Percentiles rank a stretch among this genome's conserved stretches.
Conservation (phyloP, 2,888 invertebrate genomes). For the Folsomia manolachei region DNA sequence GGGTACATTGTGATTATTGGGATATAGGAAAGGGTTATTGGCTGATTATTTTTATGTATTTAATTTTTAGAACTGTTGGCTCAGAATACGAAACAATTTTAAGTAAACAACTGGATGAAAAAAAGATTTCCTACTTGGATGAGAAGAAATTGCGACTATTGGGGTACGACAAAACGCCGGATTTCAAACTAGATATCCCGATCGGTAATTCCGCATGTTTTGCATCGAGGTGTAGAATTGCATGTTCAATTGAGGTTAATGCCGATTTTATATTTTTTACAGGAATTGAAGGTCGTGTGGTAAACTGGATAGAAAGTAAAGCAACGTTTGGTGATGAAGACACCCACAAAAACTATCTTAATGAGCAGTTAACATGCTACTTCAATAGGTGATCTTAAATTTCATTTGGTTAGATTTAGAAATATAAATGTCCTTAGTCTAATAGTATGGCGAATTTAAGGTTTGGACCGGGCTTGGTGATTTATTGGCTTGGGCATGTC, state of each 20-base stretch:
- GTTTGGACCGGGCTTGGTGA: constrained; percentile 89
- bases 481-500: constrained; percentile 91
- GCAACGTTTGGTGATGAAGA: constrained; percentile 87
- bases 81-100: constrained; percentile 80
- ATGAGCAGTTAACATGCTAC: constrained; percentile 82
- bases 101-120: constrained; percentile 62
- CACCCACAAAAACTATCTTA: constrained; percentile 74
- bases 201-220: constrained; percentile 57
- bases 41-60: constrained; percentile 1
- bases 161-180: constrained; percentile 94
- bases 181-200: constrained; percentile 84
- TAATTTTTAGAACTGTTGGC: constrained; percentile 66
- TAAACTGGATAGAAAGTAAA: constrained; percentile 96
- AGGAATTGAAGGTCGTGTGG: constrained; percentile 57
- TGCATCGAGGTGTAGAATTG: too few relatives aligned
- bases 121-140: constrained; percentile 65
- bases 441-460: constrained; percentile 55
- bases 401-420: background rate
- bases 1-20: too few relatives aligned
- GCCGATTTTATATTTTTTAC: background rate
- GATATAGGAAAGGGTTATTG: background rate
- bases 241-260: background rate
- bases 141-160: constrained; percentile 74
- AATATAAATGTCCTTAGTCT: background rate
- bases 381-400: constrained; percentile 66